Evolutionary conservation across 2,888 invertebrate species (phyloP).

Genomic region (Drosophila buzzatii): DNA sequence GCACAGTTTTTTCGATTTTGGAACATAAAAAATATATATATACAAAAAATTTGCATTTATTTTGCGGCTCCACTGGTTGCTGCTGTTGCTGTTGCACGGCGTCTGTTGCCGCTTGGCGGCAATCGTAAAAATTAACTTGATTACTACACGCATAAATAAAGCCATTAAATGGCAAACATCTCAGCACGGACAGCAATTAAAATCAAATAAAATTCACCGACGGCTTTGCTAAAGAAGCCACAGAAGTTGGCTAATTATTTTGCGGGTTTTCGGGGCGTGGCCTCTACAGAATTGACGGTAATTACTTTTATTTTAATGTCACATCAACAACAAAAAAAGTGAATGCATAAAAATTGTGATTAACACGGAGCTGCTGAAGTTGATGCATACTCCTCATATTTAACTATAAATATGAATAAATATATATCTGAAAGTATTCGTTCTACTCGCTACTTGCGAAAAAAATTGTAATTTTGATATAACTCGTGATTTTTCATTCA

Average conservation of each 20-base stretch:
- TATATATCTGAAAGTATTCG: too few relatives aligned
- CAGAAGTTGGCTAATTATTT: slow-evolving; percentile 21
- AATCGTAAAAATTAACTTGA: slow-evolving; percentile 79
- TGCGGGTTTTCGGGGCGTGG: slow-evolving; percentile 7
- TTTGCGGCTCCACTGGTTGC: slow-evolving; percentile 45
- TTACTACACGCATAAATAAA: slow-evolving; percentile 80
- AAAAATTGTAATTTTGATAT: too few relatives aligned
- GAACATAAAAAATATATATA: slow-evolving; percentile 36
- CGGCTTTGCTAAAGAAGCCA: slow-evolving; percentile 29
- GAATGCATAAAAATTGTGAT: not conserved
- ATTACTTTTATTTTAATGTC: slow-evolving; percentile 21
- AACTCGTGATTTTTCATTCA: too few relatives aligned
- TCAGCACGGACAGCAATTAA: slow-evolving; percentile 67
- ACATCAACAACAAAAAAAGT: slow-evolving; percentile 7
- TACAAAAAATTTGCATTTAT: slow-evolving; percentile 77
- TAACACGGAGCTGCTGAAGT: not conserved
- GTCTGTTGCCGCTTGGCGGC: slow-evolving; percentile 47
- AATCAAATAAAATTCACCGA: slow-evolving; percentile 74
- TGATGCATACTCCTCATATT: not conserved
- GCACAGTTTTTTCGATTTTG: slow-evolving; percentile 46
- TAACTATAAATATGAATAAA: too few relatives aligned
- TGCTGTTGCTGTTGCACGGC: slow-evolving; percentile 43
- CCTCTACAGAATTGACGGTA: slow-evolving; percentile 8
- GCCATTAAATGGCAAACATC: slow-evolving; percentile 74
- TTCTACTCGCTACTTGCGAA: too few relatives aligned